These are phyloP conservation scores for Taeniopygia guttata DNA, from an alignment of 2,797 vertebrate genomes.

Conservation along the genomic window DNA sequence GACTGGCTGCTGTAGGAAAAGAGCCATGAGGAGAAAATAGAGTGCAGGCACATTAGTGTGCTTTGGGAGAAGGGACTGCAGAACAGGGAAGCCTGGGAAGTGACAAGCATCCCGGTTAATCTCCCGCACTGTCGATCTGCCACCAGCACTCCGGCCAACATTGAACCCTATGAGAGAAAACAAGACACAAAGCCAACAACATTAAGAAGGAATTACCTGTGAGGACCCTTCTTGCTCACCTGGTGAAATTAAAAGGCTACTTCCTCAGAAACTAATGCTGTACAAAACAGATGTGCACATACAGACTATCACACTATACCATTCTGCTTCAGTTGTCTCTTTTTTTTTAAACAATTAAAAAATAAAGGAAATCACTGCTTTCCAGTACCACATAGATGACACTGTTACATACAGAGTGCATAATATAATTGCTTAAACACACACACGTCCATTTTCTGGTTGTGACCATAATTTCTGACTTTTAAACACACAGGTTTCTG, in stretches of 20 bases:
- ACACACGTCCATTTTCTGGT: neutral
- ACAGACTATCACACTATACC: neutral
- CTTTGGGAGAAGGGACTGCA: conserved; percentile 95
- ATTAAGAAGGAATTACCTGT: neutral
- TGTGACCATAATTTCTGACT: neutral
- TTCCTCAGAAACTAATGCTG: neutral
- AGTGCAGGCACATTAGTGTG: conserved; percentile 97
- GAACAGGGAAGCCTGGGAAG: conserved; percentile 90
- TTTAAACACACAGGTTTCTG: neutral
- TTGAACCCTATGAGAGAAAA: conserved; percentile 86
- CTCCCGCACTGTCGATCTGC: conserved; percentile 90
- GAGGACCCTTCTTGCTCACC: neutral
- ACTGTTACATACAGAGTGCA: neutral
- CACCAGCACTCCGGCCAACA: conserved; percentile 91
- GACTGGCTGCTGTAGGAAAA: conserved; percentile 97
- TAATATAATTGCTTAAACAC: neutral
- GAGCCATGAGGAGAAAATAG: conserved; percentile 97
- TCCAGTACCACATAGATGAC: neutral
- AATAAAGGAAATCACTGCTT: neutral
- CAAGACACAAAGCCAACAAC: neutral
- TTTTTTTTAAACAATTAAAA: neutral
- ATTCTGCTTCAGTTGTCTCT: neutral
- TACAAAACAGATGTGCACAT: neutral
- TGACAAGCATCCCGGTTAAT: conserved; percentile 98
- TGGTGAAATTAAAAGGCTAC: neutral